These are phyloP conservation scores for Stomatorhinus walkeri DNA, from an alignment of 2,797 vertebrate species.

Conservation along the genomic window DNA sequence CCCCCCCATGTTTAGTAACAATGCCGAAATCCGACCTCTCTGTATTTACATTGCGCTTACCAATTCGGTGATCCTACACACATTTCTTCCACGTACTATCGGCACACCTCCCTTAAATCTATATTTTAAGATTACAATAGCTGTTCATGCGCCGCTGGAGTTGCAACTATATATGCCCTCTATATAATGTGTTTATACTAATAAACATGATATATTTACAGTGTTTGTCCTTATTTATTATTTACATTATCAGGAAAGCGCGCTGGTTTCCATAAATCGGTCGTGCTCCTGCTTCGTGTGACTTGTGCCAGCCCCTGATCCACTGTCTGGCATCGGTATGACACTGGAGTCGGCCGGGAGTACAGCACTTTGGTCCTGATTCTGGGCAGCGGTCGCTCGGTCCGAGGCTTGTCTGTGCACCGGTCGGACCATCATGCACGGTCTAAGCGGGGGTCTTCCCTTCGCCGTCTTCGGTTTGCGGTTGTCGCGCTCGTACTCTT, in stretches of 20 bases:
- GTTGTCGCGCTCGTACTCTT: conserved; percentile 79
- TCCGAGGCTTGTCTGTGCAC: conserved; percentile 20
- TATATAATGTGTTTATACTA: conserved; percentile 31
- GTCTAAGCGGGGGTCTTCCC: conserved; percentile 37
- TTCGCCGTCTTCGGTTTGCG: conserved; percentile 48
- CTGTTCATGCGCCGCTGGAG: conserved; percentile 34
- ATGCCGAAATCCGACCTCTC: background rate
- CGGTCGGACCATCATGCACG: conserved; percentile 42
- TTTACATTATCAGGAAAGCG: conserved; percentile 68
- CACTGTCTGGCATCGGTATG: conserved; percentile 39
- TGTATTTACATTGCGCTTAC: background rate
- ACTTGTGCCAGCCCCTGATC: conserved; percentile 51
- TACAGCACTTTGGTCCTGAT: conserved; percentile 29
- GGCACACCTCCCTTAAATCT: conserved; percentile 27
- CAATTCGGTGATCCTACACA: conserved; percentile 5
- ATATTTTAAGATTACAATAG: conserved; percentile 31
- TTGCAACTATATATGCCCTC: conserved; percentile 32
- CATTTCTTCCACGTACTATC: conserved; percentile 18
- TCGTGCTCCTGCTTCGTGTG: conserved; percentile 45
- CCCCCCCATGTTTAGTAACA: background rate
- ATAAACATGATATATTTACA: conserved; percentile 39
- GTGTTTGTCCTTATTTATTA: conserved; percentile 10
- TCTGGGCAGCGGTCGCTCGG: conserved; percentile 41
- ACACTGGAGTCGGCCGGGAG: conserved; percentile 28
- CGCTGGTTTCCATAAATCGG: conserved; percentile 67